These are phyloP conservation scores for Tetrapedia diversipes DNA, from an alignment of 2,888 invertebrate genomes.

Conservation along the genomic window DNA sequence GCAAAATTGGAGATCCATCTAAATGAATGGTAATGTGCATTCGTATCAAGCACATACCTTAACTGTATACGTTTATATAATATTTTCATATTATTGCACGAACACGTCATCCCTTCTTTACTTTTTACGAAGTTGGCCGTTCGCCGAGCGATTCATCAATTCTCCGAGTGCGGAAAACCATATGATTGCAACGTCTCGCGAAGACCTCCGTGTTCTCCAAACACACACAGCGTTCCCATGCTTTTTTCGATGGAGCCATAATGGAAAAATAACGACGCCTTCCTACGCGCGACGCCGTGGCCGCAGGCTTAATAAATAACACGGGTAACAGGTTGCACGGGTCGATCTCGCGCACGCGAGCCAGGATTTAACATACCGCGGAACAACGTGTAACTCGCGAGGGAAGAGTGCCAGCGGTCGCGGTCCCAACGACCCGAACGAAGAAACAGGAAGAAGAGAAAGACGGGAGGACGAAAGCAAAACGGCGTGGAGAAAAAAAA, in stretches of 20 bases:
- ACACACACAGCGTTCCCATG: not conserved
- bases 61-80: not conserved
- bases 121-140: not conserved
- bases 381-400: constrained; percentile 56
- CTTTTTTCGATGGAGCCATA: constrained; percentile 45
- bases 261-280: constrained; percentile 55
- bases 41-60: not conserved
- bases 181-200: constrained; percentile 5
- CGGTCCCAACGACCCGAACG: not conserved
- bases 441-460: constrained; percentile 10
- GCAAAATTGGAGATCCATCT: not conserved
- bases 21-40: not conserved
- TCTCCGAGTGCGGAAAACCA: constrained; percentile 15
- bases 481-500: not conserved
- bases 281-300: constrained; percentile 42
- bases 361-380: constrained; percentile 49
- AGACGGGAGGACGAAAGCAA: not conserved
- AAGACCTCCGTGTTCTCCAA: not conserved
- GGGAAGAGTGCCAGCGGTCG: not conserved
- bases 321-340: constrained; percentile 29
- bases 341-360: constrained; percentile 41
- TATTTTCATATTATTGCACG: too few species aligned
- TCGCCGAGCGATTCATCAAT: constrained; percentile 22
- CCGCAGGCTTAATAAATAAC: constrained; percentile 59
- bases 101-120: not conserved